A percentile compares a stretch with the other conserved stretches of the same genome.
phyloP scores from a whole-genome alignment of 92 coral and sea anemone species.

The Phenganax subtilis region DNA sequence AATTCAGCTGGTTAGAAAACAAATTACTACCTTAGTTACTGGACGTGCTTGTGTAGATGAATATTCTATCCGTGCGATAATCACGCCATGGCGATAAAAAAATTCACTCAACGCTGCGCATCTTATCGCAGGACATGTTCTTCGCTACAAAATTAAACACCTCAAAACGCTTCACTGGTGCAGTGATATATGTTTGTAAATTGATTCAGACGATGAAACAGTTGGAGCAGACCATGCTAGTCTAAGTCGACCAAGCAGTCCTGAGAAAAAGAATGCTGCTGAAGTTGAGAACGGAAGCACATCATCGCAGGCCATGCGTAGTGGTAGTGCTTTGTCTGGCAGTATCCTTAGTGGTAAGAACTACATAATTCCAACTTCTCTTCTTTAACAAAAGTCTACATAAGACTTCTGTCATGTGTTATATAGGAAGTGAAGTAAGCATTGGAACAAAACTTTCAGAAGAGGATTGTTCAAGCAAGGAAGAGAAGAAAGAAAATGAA shows the following conservation, averaged over 20 bases:
- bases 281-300: slow-evolving; percentile 84
- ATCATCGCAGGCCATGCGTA: slow-evolving; percentile 68
- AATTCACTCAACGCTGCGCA: no score
- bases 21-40: no score
- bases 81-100: no score
- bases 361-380: not conserved
- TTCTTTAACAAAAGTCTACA: not conserved
- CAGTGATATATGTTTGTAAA: not conserved
- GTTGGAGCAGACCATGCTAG: slow-evolving; percentile 69
- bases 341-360: slow-evolving; percentile 49
- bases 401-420: not conserved
- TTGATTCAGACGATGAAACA: slow-evolving; percentile 52
- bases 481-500: slow-evolving; percentile 21
- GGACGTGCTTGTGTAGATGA: no score
- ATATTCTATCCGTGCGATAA: no score
- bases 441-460: slow-evolving; percentile 28
- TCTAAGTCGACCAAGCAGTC: slow-evolving; percentile 96
- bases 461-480: slow-evolving; percentile 23
- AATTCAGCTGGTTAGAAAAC: no score
- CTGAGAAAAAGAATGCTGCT: slow-evolving; percentile 62
- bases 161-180: no score
- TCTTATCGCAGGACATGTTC: no score
- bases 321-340: slow-evolving; percentile 78
- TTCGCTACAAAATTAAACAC: no score
- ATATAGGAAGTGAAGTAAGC: slow-evolving; percentile 20